Base-by-base conservation (phyloP, 2,797 vertebrate species). In the Pogoniulus pusillus region DNA sequence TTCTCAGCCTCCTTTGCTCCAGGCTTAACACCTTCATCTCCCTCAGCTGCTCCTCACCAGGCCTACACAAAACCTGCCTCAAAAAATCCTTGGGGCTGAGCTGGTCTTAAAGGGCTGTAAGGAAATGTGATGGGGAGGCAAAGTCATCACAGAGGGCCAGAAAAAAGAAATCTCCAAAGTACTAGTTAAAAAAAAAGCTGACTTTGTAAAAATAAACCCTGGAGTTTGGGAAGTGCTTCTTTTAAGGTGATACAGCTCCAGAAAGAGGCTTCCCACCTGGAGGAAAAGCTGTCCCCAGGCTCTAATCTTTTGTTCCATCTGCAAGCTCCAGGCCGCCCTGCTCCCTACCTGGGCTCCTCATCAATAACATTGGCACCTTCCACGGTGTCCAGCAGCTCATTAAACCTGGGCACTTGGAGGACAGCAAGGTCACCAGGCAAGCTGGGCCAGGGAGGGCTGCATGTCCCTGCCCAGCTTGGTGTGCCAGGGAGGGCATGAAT, bases 401-500 rank as follows among this genome's bases (percentile, higher is more conserved):
- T 24, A 41, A 24, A 41, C 58, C 26, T 1, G 10, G 69, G 35
- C 55, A 58, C 18, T 0, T 17, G 32, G 37, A 53, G 54, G 59
- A 8, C 59, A 76, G 49, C 9, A 16, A 20, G 49, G 49, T 24
- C 10, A 1, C 2, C 39, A 13, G 53, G 0, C 0, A 27, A 16
- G 54, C 12, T 8, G 53, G 37, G 58, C 41, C 12, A 1, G 1
- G 37, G 30, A n/a, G 16, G n/a, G 53, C 1, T 10, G 39, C 1
- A 2, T 34, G 3, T 17, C 41, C 43, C 37, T 3, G 2, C 8
- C 37, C 2, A 4, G 24, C 0, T 3, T 2, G 26, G 9, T 29
- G 2, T 12, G 12, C 5, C 29, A 17, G 65, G 8, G 35, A n/a
- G n/a, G 16, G 12, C 41, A 24, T 4, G n/a, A 14, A 10, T 0